Conservation (phyloP, 2,888 invertebrate species). For the Nezara viridula region DNA sequence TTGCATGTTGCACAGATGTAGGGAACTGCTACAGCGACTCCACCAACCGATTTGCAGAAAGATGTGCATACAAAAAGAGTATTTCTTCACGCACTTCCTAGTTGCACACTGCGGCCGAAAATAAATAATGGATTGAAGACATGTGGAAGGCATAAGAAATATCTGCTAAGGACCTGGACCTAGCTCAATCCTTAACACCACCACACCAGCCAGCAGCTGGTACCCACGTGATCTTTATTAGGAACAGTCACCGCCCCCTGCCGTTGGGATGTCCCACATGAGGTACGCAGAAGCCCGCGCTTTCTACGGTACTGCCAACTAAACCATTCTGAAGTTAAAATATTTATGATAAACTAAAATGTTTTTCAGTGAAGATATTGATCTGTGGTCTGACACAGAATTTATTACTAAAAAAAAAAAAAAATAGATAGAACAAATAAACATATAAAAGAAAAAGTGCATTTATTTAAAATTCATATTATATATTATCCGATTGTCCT, state of each 20-base stretch:
- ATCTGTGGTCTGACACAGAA: too few relatives aligned
- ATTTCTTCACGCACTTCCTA: constrained; percentile 14
- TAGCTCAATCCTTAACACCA: background rate
- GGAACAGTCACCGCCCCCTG: background rate
- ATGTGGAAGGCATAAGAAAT: background rate
- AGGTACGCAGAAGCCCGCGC: background rate
- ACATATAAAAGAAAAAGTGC: too few relatives aligned
- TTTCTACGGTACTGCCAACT: background rate
- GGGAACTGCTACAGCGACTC: background rate
- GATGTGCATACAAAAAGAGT: background rate
- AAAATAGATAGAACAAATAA: too few relatives aligned
- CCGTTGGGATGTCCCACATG: background rate
- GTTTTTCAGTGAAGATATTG: too few relatives aligned
- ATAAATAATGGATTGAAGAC: background rate
- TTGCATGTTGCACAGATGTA: background rate
- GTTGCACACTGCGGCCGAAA: background rate
- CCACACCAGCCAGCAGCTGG: too few relatives aligned
- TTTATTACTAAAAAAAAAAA: too few relatives aligned
- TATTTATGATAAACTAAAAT: too few relatives aligned
- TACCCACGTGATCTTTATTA: background rate
- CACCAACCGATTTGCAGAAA: background rate
- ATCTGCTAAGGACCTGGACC: background rate
- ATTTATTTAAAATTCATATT: too few relatives aligned
- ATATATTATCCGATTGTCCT: too few relatives aligned
- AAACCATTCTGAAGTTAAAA: too few relatives aligned